These are phyloP conservation scores for Labeo calbasu DNA, from an alignment of 2,797 vertebrate species.

Conservation along the genomic window DNA sequence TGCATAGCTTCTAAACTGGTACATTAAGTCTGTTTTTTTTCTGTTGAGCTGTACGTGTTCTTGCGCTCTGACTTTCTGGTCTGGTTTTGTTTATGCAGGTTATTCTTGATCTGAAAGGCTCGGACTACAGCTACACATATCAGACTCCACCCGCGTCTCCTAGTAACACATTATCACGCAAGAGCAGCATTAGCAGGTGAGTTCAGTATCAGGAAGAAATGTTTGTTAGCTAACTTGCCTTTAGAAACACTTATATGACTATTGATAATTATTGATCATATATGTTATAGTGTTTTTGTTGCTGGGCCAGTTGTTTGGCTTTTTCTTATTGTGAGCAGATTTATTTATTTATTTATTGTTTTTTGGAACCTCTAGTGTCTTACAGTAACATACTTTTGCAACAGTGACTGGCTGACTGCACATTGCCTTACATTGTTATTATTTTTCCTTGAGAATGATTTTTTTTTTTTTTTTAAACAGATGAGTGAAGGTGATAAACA, in stretches of 20 bases:
- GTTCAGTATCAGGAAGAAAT: not conserved
- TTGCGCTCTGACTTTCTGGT: not conserved
- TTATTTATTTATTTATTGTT: too few relatives aligned
- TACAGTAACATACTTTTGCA: not conserved
- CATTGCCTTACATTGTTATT: too few relatives aligned
- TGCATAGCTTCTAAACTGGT: not conserved
- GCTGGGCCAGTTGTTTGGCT: not conserved
- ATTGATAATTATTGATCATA: not conserved
- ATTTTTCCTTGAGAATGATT: not conserved
- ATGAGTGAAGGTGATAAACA: not conserved
- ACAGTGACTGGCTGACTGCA: too few relatives aligned
- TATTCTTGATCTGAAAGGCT: slow-evolving; percentile 83
- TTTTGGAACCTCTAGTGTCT: not conserved
- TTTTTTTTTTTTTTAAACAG: too few relatives aligned
- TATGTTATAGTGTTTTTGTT: not conserved
- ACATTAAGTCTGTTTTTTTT: slow-evolving; percentile 1
- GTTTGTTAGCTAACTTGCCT: not conserved
- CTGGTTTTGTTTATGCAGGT: slow-evolving; percentile 70
- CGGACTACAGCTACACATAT: slow-evolving; percentile 82
- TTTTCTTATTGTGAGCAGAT: too few relatives aligned
- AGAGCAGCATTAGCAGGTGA: slow-evolving; percentile 86
- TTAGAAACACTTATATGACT: not conserved
- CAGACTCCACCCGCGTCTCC: slow-evolving; percentile 86
- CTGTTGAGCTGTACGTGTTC: not conserved
- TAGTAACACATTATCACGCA: slow-evolving; percentile 81